A percentile compares a stretch with the other conserved stretches of the same genome.
phyloP scores from a whole-genome alignment of 64 coral and sea anemone genomes.

The Montipora efflorescens region DNA sequence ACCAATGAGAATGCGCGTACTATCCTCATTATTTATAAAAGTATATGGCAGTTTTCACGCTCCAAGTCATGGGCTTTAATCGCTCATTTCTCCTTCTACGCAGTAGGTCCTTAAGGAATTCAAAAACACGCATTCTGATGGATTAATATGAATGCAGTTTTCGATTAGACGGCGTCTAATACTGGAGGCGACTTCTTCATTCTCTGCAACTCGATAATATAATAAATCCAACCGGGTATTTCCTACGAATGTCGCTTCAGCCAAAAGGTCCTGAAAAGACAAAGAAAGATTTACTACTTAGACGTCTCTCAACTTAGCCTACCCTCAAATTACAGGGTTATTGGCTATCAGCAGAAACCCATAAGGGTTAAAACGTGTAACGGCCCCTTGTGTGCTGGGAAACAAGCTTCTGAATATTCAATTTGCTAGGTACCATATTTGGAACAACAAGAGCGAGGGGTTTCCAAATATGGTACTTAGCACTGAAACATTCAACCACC shows the following conservation, averaged over 20 bases:
- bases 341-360: too few relatives aligned
- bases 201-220: constrained; percentile 48
- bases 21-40: too few relatives aligned
- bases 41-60: not conserved
- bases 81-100: not conserved
- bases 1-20: too few relatives aligned
- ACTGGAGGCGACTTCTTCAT: not conserved
- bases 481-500: too few relatives aligned
- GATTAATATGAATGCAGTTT: constrained; percentile 69
- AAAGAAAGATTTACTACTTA: not conserved
- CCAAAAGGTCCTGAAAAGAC: constrained; percentile 33
- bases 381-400: too few relatives aligned
- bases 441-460: too few relatives aligned
- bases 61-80: not conserved
- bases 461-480: too few relatives aligned
- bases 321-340: too few relatives aligned
- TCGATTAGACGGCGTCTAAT: constrained; percentile 54
- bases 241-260: constrained; percentile 47
- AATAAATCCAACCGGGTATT: constrained; percentile 55
- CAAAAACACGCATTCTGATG: constrained; percentile 46
- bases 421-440: too few relatives aligned
- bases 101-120: constrained; percentile 9
- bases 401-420: too few relatives aligned
- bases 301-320: too few relatives aligned
- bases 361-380: too few relatives aligned